Evolutionary conservation across 2,797 vertebrate genomes (phyloP).

Genomic region (Alca torda): DNA sequence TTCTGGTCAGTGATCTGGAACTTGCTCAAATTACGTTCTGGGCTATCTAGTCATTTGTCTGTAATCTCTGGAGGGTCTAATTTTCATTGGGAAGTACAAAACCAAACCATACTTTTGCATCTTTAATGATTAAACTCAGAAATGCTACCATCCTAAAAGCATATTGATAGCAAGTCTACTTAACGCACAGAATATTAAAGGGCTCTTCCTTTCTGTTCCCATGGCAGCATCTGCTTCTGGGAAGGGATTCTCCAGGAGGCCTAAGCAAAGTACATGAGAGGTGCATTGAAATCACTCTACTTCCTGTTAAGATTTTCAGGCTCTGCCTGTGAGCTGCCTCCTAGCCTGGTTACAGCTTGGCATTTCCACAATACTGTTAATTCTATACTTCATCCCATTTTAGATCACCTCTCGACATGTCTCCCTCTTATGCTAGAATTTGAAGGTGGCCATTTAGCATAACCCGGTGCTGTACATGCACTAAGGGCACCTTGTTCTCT

Average conservation of each 20-base stretch:
- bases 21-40: constrained; percentile 30
- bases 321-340: background rate
- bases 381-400: background rate
- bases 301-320: background rate
- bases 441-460: background rate
- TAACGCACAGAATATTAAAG: constrained; percentile 33
- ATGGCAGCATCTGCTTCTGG: constrained; percentile 30
- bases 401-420: background rate
- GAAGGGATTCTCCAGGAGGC: background rate
- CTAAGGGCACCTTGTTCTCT: background rate
- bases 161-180: background rate
- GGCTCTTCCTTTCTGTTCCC: constrained; percentile 24
- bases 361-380: background rate
- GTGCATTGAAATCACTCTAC: background rate
- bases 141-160: background rate
- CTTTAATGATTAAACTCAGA: constrained; percentile 31
- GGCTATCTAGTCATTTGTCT: constrained; percentile 52
- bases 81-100: constrained; percentile 14
- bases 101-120: background rate
- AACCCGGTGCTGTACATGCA: rapidly evolving
- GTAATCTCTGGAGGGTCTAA: constrained; percentile 28
- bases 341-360: background rate
- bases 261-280: background rate
- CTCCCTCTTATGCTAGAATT: background rate
- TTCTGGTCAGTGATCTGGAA: constrained; percentile 56